Conservation (phyloP, 2,113 vertebrate genomes). For the Corvus hawaiiensis region DNA sequence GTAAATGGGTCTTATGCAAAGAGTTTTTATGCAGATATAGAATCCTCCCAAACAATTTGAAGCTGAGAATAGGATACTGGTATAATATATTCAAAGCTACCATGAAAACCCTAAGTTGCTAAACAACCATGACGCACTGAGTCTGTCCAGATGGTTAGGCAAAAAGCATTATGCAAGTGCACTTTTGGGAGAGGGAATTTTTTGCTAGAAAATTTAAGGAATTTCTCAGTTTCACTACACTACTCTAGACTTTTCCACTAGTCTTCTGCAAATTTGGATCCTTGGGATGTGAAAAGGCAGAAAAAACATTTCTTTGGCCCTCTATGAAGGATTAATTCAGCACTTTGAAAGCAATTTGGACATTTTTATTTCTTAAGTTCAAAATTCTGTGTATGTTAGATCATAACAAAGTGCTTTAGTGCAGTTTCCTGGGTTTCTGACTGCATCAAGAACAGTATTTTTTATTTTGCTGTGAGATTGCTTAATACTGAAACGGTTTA, state of each 20-base stretch:
- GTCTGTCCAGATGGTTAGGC: constrained; percentile 39
- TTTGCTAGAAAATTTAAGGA: not conserved
- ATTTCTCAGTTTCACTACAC: not conserved
- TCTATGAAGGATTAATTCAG: not conserved
- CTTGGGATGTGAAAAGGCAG: not conserved
- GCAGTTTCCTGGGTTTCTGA: not conserved
- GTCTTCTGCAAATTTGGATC: not conserved
- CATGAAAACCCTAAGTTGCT: constrained; percentile 43
- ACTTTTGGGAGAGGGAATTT: not conserved
- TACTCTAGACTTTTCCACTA: not conserved
- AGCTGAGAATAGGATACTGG: constrained; percentile 3
- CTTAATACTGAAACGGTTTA: not conserved
- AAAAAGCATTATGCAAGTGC: constrained; percentile 27
- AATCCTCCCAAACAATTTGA: constrained; percentile 39
- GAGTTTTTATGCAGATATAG: constrained; percentile 7
- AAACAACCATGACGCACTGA: constrained; percentile 46
- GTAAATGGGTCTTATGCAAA: not conserved
- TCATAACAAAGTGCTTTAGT: not conserved
- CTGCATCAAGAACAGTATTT: not conserved
- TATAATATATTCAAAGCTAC: constrained; percentile 34
- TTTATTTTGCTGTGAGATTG: not conserved
- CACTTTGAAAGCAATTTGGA: not conserved
- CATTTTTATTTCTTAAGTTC: not conserved
- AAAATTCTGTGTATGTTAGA: not conserved
- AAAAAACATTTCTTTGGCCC: not conserved